phyloP scores from a whole-genome alignment of 2,113 vertebrate genomes.

The Corythornis madagascariensis region DNA sequence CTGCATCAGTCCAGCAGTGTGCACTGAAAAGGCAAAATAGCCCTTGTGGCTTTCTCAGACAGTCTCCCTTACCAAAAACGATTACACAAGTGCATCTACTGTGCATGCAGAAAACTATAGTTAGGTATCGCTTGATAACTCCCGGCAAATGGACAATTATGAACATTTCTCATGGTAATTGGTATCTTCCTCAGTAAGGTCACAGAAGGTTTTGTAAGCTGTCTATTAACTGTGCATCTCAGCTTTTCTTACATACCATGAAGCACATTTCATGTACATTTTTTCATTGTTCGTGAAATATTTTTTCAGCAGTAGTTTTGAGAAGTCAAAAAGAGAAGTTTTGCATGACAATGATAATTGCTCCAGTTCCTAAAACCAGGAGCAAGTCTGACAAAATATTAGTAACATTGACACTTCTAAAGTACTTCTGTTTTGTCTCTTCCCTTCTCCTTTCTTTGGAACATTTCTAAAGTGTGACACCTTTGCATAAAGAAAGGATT shows the following conservation, averaged over 20 bases:
- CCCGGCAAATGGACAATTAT: conserved; percentile 4
- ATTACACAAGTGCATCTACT: not conserved
- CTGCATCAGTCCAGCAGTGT: not conserved
- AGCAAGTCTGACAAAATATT: not conserved
- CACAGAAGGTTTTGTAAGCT: not conserved
- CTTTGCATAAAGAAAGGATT: not conserved
- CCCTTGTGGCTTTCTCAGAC: not conserved
- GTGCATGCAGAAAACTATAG: not conserved
- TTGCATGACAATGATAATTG: not conserved
- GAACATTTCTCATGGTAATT: conserved; percentile 41
- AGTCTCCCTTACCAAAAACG: not conserved
- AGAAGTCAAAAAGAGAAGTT: not conserved
- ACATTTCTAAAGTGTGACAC: not conserved
- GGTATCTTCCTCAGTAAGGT: not conserved
- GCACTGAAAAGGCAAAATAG: not conserved
- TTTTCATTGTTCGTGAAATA: not conserved
- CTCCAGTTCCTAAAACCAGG: not conserved
- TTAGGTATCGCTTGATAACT: not conserved
- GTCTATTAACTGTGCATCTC: not conserved
- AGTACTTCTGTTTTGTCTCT: not conserved
- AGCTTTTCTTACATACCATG: not conserved
- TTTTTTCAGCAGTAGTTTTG: not conserved
- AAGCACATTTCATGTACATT: not conserved
- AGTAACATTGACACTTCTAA: not conserved
- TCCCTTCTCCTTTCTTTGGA: not conserved